Evolutionary conservation across 2,113 vertebrate genomes (phyloP).

Genomic region (Madoqua kirkii): DNA sequence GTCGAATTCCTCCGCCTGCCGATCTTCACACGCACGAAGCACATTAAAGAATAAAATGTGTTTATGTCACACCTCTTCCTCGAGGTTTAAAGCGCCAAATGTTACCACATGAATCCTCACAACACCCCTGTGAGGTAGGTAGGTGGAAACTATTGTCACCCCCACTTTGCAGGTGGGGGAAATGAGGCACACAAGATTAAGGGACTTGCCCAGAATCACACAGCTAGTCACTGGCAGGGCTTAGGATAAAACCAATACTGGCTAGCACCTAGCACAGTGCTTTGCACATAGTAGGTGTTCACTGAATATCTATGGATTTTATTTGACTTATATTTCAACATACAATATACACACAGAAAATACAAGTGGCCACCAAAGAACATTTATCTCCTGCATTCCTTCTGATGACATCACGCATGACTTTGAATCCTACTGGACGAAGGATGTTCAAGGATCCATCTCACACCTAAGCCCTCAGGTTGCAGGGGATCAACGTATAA

Average conservation of each 20-base stretch:
- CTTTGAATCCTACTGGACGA: not conserved
- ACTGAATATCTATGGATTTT: conserved; percentile 42
- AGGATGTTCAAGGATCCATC: not conserved
- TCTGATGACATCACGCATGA: not conserved
- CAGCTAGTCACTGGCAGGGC: conserved; percentile 50
- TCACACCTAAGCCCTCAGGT: conserved; percentile 2
- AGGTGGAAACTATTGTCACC: conserved; percentile 57
- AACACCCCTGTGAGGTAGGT: conserved; percentile 77
- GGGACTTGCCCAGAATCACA: conserved; percentile 49
- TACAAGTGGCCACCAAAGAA: not conserved
- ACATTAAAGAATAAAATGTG: conserved; percentile 8
- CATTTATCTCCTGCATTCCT: not conserved
- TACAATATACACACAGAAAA: conserved; percentile 2
- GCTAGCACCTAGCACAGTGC: conserved; percentile 60
- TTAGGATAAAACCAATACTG: conserved; percentile 13
- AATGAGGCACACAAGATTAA: conserved; percentile 70
- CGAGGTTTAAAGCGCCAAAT: conserved; percentile 38
- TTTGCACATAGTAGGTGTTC: conserved; percentile 49
- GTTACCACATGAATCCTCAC: conserved; percentile 63
- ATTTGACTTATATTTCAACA: conserved; percentile 40
- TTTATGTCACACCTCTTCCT: conserved; percentile 4
- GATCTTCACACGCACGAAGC: not conserved
- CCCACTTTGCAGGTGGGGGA: conserved; percentile 62
- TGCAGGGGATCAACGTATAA: not conserved
- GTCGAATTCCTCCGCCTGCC: not conserved